Evolutionary conservation across 2,797 vertebrate species (phyloP), one percentile per base, ranked within the genome.

Genomic region (Ptychadena robeensis): DNA sequence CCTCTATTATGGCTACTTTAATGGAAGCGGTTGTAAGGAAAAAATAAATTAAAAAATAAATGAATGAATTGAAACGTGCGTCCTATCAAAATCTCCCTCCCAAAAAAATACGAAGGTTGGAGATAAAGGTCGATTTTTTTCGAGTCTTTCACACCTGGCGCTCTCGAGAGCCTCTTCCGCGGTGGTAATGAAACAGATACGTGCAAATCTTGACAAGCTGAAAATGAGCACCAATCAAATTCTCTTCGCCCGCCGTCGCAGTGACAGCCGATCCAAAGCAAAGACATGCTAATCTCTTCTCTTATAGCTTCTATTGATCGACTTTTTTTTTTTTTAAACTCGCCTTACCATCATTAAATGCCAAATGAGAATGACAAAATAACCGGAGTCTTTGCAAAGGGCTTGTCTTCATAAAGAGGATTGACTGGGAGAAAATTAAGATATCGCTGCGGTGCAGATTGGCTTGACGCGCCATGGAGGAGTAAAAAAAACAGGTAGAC

Each of bases 321-420:
- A 67, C n/a, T 83, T 86, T 75, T 35, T 79, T 86, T 73, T 34
- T 78, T n/a, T n/a, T n/a, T n/a, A n/a, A n/a, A 59, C 76, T 84
- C 38, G 61, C 78, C 82, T 85, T 80, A 81, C 72, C 67, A 86
- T 5, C 12, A 71, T 82, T 82, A 78, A 85, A 71, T 83, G 70
- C 22, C 9, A 85, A 63, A 72, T 28, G 66, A 69, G 75, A 80
- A 83, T 4, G 1, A 22, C 40, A 87, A 88, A 85, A 30, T 79
- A 79, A 63, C 1, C 34, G 85, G 35, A 57, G 0, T 28, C 63
- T 79, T 35, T 66, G 86, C 34, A 44, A 0, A 68, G 75, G 74
- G 15, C 6, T 83, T 73, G 11, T 79, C 53, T 86, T 40, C 9
- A 34, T 80, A 74, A 44, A 66, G 81, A 77, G 73, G 57, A 70